Conservation (phyloP, 1,140 invertebrate genomes). For the Papilio xuthus region DNA sequence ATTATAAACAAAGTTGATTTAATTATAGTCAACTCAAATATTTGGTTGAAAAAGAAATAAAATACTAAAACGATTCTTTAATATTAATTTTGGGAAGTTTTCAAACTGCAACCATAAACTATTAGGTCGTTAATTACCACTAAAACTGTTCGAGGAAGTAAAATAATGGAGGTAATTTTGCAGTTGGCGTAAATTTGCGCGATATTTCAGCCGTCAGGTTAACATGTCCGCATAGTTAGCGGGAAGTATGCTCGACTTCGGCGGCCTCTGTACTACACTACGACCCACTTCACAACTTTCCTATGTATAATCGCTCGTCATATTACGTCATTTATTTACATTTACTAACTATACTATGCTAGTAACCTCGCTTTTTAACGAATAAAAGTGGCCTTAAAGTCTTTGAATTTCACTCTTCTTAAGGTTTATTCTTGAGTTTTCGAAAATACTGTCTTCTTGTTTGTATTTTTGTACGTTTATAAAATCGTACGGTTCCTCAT, state of each 20-base stretch:
- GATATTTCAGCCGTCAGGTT: conserved; percentile 18
- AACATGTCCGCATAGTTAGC: conserved; percentile 21
- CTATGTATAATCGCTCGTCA: background rate
- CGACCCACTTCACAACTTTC: conserved; percentile 8
- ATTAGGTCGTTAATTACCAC: conserved; percentile 11
- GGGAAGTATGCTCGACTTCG: conserved; percentile 9
- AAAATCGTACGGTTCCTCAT: too few relatives aligned
- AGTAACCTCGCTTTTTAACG: background rate
- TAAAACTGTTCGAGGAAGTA: conserved; percentile 10
- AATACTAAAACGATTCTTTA: background rate
- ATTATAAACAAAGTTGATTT: background rate
- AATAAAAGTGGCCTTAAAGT: background rate
- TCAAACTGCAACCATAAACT: background rate
- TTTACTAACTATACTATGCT: background rate
- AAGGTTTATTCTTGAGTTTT: background rate
- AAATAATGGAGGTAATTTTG: conserved; percentile 28
- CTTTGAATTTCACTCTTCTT: background rate
- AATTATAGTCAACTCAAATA: too few relatives aligned
- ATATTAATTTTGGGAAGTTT: background rate
- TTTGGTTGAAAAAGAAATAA: background rate
- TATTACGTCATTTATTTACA: background rate
- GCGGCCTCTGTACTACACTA: background rate
- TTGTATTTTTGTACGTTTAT: too few relatives aligned
- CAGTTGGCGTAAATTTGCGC: conserved; percentile 21
- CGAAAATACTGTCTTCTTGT: too few relatives aligned